Percentiles rank a stretch among this genome's conserved stretches.
Evolutionary conservation across 2,888 invertebrate genomes (phyloP).

Genomic region (Diaprepes abbreviatus): DNA sequence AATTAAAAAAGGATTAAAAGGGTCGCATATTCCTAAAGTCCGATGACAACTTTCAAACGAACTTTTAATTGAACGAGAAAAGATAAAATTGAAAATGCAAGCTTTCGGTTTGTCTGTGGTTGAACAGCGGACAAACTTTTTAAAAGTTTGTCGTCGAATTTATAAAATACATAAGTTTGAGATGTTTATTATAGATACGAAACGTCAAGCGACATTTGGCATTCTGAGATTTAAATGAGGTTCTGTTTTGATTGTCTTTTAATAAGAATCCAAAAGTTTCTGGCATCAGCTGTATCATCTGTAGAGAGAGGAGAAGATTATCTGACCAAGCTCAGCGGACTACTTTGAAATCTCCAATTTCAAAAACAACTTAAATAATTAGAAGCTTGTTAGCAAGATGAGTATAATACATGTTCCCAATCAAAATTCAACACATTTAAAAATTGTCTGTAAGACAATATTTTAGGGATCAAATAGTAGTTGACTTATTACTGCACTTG

Average conservation of each 20-base stretch:
- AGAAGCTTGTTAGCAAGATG: no score
- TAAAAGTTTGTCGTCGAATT: constrained; percentile 10
- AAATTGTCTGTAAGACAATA: no score
- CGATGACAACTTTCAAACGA: constrained; percentile 36
- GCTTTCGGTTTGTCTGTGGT: constrained; percentile 14
- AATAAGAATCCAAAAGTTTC: neutral
- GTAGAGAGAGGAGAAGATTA: no score
- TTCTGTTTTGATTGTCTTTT: neutral
- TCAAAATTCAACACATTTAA: no score
- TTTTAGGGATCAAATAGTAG: no score
- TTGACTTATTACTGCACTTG: no score
- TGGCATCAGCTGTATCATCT: no score
- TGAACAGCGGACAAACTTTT: constrained; percentile 16
- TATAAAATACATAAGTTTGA: constrained; percentile 18
- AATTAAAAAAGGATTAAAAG: constrained; percentile 31
- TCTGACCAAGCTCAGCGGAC: no score
- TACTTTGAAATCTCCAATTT: no score
- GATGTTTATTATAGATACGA: constrained; percentile 20
- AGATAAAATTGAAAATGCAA: constrained; percentile 36
- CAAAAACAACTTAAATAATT: no score
- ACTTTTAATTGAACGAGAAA: constrained; percentile 40
- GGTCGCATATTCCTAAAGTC: constrained; percentile 24
- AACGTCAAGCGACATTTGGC: neutral
- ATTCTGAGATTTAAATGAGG: neutral
- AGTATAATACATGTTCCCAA: no score